Conservation (phyloP, 2,888 invertebrate species). For the Cryptocephalus moraei region DNA sequence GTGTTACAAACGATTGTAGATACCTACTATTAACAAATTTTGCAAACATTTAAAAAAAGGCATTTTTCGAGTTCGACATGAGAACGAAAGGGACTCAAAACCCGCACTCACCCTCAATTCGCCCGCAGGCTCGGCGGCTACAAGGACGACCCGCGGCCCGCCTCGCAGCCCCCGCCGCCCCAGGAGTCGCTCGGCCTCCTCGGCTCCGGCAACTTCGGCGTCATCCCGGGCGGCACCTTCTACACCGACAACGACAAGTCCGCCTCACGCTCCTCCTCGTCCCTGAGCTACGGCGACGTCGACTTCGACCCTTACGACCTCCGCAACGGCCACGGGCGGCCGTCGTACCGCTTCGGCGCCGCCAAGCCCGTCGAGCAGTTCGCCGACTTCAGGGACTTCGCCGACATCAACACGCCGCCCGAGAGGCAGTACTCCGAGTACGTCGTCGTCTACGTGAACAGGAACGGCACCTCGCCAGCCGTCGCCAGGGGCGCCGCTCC, state of each 20-base stretch:
- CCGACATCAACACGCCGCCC: slow-evolving; percentile 77
- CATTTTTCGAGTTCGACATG: too few relatives aligned
- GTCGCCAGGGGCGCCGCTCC: slow-evolving; percentile 35
- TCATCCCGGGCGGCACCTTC: slow-evolving; percentile 78
- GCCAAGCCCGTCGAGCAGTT: slow-evolving; percentile 73
- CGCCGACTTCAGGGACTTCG: slow-evolving; percentile 82
- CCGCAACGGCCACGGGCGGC: slow-evolving; percentile 63
- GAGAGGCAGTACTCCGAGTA: slow-evolving; percentile 74
- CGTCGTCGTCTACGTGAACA: slow-evolving; percentile 72
- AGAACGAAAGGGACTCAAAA: too few relatives aligned
- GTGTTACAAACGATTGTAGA: too few relatives aligned
- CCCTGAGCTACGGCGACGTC: slow-evolving; percentile 37
- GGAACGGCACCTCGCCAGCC: slow-evolving; percentile 54
- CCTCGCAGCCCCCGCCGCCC: background rate
- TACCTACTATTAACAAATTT: too few relatives aligned
- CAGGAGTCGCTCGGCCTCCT: slow-evolving; percentile 36
- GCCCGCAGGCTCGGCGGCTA: background rate
- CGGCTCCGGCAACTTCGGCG: slow-evolving; percentile 79
- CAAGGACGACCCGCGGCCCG: background rate
- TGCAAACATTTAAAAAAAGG: too few relatives aligned
- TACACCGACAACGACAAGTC: slow-evolving; percentile 62
- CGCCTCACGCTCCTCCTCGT: slow-evolving; percentile 45
- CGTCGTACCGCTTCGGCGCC: slow-evolving; percentile 42
- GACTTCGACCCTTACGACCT: slow-evolving; percentile 39
- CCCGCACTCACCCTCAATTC: too few relatives aligned